Evolutionary conservation across 2,797 vertebrate genomes (phyloP).

Genomic region (Notolabrus celidotus): DNA sequence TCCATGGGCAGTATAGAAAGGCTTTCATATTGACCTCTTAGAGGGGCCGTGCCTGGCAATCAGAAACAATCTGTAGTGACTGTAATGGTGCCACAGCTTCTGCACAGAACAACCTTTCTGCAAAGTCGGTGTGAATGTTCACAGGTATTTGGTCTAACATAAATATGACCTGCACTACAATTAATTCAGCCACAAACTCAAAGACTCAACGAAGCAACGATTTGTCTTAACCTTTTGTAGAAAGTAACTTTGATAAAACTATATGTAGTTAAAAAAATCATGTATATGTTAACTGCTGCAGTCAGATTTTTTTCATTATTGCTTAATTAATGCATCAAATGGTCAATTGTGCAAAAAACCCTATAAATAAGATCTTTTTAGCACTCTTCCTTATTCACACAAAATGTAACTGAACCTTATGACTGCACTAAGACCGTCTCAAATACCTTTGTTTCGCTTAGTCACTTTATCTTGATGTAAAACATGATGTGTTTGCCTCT

Average conservation of each 20-base stretch:
- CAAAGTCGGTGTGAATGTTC: not conserved
- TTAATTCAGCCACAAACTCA: accelerated
- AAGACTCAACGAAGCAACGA: not conserved
- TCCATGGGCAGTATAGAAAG: conserved; percentile 42
- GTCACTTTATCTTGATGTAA: too few species aligned
- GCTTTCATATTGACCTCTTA: conserved; percentile 28
- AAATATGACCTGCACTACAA: not conserved
- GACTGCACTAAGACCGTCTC: too few species aligned
- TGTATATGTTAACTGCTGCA: not conserved
- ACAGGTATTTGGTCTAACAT: too few species aligned
- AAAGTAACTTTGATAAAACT: not conserved
- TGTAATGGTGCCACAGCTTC: not conserved
- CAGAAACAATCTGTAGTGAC: not conserved
- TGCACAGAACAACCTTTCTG: not conserved
- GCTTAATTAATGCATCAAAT: not conserved
- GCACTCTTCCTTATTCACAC: too few species aligned
- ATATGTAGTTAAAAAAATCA: not conserved
- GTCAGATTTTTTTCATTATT: not conserved
- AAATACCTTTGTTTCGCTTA: too few species aligned
- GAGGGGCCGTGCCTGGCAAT: not conserved
- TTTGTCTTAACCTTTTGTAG: not conserved
- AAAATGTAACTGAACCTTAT: too few species aligned
- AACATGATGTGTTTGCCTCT: not conserved
- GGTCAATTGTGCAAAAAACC: not conserved
- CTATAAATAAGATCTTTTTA: not conserved